Percentiles rank a stretch among this genome's conserved stretches.
Evolutionary conservation across 2,888 invertebrate genomes (phyloP).

Genomic region (Cordilura impudica): DNA sequence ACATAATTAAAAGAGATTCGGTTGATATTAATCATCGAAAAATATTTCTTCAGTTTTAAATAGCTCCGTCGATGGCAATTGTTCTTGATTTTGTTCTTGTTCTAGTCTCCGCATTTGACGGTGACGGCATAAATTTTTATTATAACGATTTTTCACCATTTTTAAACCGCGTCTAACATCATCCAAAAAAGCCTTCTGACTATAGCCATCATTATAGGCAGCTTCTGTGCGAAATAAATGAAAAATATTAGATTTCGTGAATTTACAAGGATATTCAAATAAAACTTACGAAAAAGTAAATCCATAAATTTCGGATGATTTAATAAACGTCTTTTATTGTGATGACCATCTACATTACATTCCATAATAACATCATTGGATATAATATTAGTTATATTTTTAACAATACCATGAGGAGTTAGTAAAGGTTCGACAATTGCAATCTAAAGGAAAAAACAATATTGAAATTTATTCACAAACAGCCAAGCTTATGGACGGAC

Average conservation of each 20-base stretch:
- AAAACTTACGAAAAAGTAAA: slow-evolving; percentile 40
- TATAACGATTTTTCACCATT: slow-evolving; percentile 47
- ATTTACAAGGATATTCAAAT: neutral
- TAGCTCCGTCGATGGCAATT: neutral
- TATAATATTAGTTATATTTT: slow-evolving; percentile 32
- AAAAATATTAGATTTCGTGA: neutral
- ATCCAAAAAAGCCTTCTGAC: slow-evolving; percentile 13
- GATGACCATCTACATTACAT: slow-evolving; percentile 44
- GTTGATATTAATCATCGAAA: neutral
- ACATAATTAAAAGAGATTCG: no score
- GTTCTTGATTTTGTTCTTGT: neutral
- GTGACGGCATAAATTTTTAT: slow-evolving; percentile 31
- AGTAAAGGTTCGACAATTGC: slow-evolving; percentile 15
- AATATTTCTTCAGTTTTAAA: slow-evolving; percentile 3
- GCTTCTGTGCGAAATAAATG: slow-evolving; percentile 11
- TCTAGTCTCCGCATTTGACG: slow-evolving; percentile 24
- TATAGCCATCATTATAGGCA: slow-evolving; percentile 14
- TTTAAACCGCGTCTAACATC: slow-evolving; percentile 35
- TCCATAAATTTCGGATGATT: slow-evolving; percentile 43
- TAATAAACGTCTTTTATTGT: slow-evolving; percentile 28
- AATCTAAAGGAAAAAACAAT: slow-evolving; percentile 3
- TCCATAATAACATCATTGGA: slow-evolving; percentile 22
- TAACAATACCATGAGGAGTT: slow-evolving; percentile 42
- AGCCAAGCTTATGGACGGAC: no score
- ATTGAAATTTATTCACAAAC: no score